Conservation (phyloP, 2,888 invertebrate genomes). For the Chrysolina americana region DNA sequence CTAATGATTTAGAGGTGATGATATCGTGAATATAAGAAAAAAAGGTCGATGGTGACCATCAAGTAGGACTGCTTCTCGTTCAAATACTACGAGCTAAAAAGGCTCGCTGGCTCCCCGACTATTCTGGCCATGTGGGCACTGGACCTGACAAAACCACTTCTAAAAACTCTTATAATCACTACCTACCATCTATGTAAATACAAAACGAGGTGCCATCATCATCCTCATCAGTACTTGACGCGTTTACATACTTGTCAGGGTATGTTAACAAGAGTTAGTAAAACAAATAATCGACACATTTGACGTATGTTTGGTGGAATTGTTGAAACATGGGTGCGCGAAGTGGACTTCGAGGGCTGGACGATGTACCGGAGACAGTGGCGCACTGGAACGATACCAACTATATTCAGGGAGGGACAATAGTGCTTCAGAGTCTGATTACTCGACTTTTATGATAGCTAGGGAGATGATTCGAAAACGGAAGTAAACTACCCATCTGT, state of each 20-base stretch:
- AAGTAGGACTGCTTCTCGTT: too few species aligned
- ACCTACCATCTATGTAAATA: slow-evolving; percentile 34
- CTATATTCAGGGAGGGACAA: too few species aligned
- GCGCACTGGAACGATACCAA: not conserved
- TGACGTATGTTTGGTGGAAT: slow-evolving; percentile 38
- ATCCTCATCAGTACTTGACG: slow-evolving; percentile 30
- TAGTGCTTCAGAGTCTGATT: too few species aligned
- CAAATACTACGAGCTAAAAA: not conserved
- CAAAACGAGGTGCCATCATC: slow-evolving; percentile 30
- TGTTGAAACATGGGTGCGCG: slow-evolving; percentile 16
- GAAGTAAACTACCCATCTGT: too few species aligned
- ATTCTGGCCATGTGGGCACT: not conserved
- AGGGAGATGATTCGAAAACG: too few species aligned
- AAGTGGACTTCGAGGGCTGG: not conserved
- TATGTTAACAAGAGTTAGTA: slow-evolving; percentile 33
- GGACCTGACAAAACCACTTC: slow-evolving; percentile 18
- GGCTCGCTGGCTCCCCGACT: not conserved
- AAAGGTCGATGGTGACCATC: too few species aligned
- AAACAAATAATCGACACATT: slow-evolving; percentile 41
- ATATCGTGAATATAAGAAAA: too few species aligned
- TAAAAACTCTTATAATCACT: slow-evolving; percentile 21
- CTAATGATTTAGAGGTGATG: too few species aligned
- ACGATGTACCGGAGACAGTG: not conserved
- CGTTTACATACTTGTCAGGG: slow-evolving; percentile 36
- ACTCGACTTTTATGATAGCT: too few species aligned